Conservation (phyloP, 2,888 invertebrate genomes). For the Hesperia comma region DNA sequence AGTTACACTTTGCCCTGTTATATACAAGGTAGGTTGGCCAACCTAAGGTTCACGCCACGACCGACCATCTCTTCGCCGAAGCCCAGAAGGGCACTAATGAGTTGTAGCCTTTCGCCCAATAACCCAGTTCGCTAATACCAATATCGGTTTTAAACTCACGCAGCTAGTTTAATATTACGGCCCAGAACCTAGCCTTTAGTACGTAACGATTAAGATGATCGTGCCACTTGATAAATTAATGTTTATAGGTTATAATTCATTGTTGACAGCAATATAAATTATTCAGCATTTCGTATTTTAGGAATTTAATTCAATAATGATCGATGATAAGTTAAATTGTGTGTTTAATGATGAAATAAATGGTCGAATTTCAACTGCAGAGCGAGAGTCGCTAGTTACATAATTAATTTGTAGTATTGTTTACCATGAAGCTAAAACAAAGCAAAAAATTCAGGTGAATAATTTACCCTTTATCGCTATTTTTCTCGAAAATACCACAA, state of each 20-base stretch:
- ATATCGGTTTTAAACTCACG: background rate
- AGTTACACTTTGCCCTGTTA: no score
- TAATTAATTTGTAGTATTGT: no score
- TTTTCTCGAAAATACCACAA: no score
- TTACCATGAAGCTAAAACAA: no score
- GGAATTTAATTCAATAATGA: constrained; percentile 15
- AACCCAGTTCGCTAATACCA: background rate
- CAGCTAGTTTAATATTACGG: background rate
- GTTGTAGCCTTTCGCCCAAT: constrained; percentile 5
- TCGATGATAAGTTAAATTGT: no score
- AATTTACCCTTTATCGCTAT: background rate
- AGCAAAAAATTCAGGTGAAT: no score
- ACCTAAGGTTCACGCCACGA: no score
- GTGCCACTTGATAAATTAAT: background rate
- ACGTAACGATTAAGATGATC: constrained; percentile 1
- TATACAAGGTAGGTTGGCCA: no score
- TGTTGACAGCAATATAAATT: constrained; percentile 33
- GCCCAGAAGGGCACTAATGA: background rate
- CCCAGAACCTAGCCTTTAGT: background rate
- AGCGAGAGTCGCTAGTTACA: no score
- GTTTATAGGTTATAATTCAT: constrained; percentile 7
- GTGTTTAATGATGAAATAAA: no score
- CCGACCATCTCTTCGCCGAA: no score
- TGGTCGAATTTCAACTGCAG: no score
- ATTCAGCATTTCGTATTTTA: constrained; percentile 31